A percentile compares a stretch with the other conserved stretches of the same genome.
These are phyloP conservation scores for Phortica okadai DNA, from an alignment of 2,888 invertebrate species.

Conservation along the genomic window DNA sequence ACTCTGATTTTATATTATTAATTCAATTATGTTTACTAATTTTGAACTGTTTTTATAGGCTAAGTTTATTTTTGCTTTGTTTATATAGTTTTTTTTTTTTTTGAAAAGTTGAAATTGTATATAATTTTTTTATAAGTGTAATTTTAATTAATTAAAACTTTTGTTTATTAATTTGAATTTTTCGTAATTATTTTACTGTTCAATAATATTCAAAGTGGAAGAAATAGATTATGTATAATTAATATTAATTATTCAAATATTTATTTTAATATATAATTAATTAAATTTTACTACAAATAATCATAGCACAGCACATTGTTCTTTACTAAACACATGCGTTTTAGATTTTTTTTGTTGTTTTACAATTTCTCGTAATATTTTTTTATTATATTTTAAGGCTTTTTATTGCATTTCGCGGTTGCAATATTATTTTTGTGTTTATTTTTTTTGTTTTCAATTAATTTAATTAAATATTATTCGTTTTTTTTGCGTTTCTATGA, in stretches of 20 bases:
- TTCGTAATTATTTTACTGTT: background rate
- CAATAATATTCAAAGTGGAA: constrained; percentile 29
- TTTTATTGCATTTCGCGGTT: constrained; percentile 54
- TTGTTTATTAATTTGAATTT: background rate
- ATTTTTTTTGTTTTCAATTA: constrained; percentile 39
- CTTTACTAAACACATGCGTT: constrained; percentile 25
- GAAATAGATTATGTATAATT: constrained; percentile 34
- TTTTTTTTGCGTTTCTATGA: constrained; percentile 60
- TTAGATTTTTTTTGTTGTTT: constrained; percentile 40
- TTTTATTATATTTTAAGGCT: constrained; percentile 55
- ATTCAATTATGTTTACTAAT: constrained; percentile 38
- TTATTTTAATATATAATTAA: constrained; percentile 40
- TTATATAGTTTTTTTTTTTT: background rate
- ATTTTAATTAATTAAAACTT: background rate
- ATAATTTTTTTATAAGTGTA: constrained; percentile 11
- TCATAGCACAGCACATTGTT: constrained; percentile 63
- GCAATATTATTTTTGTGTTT: constrained; percentile 44
- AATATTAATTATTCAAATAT: constrained; percentile 17
- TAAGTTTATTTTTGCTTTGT: background rate
- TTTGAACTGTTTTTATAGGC: constrained; percentile 33
- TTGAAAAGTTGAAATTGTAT: constrained; percentile 42
- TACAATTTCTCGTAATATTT: constrained; percentile 44
- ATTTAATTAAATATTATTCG: constrained; percentile 27
- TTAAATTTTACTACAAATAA: constrained; percentile 46
- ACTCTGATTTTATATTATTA: constrained; percentile 47